A percentile compares a stretch with the other conserved stretches of the same genome.
phyloP scores from a whole-genome alignment of 2,113 vertebrate genomes.

The Lepus timidus region DNA sequence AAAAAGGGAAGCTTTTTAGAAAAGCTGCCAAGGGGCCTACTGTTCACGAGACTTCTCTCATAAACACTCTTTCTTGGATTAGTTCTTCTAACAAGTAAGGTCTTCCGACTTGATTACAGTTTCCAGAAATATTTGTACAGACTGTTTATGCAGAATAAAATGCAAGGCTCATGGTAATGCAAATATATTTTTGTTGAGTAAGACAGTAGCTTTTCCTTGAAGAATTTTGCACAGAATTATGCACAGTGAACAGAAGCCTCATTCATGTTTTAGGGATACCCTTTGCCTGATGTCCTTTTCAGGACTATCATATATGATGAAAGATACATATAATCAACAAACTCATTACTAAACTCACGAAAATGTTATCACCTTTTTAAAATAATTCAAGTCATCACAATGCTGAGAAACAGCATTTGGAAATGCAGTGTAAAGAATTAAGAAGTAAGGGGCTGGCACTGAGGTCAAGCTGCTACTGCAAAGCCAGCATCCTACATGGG shows the following conservation, averaged over 20 bases:
- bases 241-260: neutral
- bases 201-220: neutral
- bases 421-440: constrained; percentile 52
- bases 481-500: too few species aligned
- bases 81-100: neutral
- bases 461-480: too few species aligned
- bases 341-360: constrained; percentile 48
- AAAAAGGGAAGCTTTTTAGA: constrained; percentile 10
- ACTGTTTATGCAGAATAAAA: neutral
- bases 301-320: neutral
- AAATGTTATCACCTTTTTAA: constrained; percentile 22
- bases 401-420: constrained; percentile 28
- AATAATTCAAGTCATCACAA: constrained; percentile 6
- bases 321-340: neutral
- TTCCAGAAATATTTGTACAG: constrained; percentile 10
- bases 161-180: constrained; percentile 6
- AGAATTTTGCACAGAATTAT: neutral
- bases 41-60: neutral
- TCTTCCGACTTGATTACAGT: constrained; percentile 16
- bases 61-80: neutral
- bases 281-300: constrained; percentile 6
- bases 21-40: neutral
- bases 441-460: neutral
- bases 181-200: constrained; percentile 37
- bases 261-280: neutral